A percentile compares a stretch with the other conserved stretches of the same genome.
These are phyloP conservation scores for Calameuta filiformis DNA, from an alignment of 2,888 invertebrate species.

Conservation along the genomic window DNA sequence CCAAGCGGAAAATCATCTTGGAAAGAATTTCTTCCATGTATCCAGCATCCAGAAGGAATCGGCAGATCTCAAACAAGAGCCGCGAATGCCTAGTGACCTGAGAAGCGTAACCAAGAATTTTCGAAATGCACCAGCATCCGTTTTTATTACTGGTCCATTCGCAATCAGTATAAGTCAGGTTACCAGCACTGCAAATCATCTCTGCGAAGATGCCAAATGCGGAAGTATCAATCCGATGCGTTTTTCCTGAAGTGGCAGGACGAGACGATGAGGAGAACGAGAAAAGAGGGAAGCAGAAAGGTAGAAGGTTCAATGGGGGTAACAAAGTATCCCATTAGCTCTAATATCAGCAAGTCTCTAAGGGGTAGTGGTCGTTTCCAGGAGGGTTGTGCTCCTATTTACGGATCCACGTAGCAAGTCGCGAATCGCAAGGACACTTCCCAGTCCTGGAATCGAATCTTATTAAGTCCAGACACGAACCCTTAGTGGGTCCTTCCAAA, in stretches of 20 bases:
- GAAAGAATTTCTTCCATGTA: slow-evolving; percentile 14
- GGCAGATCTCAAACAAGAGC: not conserved
- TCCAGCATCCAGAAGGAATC: not conserved
- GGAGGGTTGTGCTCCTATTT: slow-evolving; percentile 10
- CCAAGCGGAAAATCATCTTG: slow-evolving; percentile 55
- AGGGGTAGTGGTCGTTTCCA: slow-evolving; percentile 37
- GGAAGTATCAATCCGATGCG: slow-evolving; percentile 48
- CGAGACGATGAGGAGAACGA: not conserved
- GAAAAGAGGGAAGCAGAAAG: not conserved
- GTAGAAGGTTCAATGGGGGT: slow-evolving; percentile 20
- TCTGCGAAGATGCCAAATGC: slow-evolving; percentile 30
- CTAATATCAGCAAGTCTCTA: slow-evolving; percentile 29
- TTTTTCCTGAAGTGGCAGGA: not conserved
- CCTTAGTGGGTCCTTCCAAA: not conserved
- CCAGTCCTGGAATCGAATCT: not conserved
- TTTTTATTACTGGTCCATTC: slow-evolving; percentile 30
- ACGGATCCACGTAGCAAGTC: slow-evolving; percentile 2
- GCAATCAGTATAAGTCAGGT: not conserved
- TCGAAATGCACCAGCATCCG: slow-evolving; percentile 21
- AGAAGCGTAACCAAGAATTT: slow-evolving; percentile 61
- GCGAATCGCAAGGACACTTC: not conserved
- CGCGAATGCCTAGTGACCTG: slow-evolving; percentile 58
- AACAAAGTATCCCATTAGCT: slow-evolving; percentile 55
- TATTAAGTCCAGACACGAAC: not conserved
- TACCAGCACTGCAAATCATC: not conserved